A percentile compares a stretch with the other conserved stretches of the same genome.
Conservation (phyloP, 2,888 invertebrate species). For the Parascotia fuliginaria region DNA sequence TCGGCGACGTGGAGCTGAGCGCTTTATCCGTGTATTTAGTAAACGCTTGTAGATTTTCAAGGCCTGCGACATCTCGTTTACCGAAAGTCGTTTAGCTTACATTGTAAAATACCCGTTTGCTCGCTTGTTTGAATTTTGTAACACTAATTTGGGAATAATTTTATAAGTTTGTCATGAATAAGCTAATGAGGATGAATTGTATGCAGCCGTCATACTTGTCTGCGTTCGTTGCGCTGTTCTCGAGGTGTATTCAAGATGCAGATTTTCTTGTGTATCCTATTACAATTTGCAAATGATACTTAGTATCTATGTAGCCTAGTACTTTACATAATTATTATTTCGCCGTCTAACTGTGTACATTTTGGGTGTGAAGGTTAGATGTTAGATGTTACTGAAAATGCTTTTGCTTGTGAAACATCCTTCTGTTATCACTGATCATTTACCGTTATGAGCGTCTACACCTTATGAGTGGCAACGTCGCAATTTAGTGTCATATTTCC, state of each 20-base stretch:
- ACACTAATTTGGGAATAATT: conserved; percentile 53
- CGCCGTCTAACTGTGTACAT: no score
- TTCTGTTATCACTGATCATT: no score
- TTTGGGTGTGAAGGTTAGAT: no score
- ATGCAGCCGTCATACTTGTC: conserved; percentile 30
- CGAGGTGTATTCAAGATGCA: conserved; percentile 1
- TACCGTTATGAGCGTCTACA: no score
- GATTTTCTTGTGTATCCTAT: conserved; percentile 7
- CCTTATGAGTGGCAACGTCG: no score
- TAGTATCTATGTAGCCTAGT: background rate
- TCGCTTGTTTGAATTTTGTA: conserved; percentile 52
- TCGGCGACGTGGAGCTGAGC: conserved; percentile 49
- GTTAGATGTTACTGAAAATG: no score
- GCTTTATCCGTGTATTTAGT: conserved; percentile 60
- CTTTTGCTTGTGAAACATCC: no score
- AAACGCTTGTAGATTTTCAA: conserved; percentile 69
- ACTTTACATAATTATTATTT: background rate
- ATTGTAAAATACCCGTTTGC: conserved; percentile 67
- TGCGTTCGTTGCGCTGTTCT: conserved; percentile 25
- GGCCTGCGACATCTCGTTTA: conserved; percentile 75
- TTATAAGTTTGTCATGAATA: conserved; percentile 50
- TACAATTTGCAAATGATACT: conserved; percentile 9
- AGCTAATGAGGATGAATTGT: conserved; percentile 46
- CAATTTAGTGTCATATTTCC: no score
- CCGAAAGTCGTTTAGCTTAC: conserved; percentile 75